These are phyloP conservation scores for Lagodon rhomboides DNA, from an alignment of 2,797 vertebrate genomes.

Conservation along the genomic window DNA sequence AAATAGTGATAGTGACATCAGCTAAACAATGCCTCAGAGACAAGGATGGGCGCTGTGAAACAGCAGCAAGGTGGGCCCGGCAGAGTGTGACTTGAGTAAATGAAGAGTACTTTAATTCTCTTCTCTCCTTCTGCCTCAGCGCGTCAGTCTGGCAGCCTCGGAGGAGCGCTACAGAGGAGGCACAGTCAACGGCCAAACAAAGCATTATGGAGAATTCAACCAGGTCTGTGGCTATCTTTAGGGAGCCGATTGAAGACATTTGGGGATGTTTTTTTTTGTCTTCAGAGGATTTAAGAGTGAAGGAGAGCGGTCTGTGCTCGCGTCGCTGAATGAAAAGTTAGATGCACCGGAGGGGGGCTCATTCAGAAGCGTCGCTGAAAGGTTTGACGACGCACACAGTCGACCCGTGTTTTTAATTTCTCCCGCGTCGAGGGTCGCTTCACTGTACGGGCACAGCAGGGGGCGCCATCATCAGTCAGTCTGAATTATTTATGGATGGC, in stretches of 20 bases:
- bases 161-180: neutral
- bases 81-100: constrained; percentile 66
- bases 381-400: constrained; percentile 29
- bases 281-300: constrained; percentile 27
- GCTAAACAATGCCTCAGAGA: constrained; percentile 46
- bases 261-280: constrained; percentile 15
- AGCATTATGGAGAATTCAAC: constrained; percentile 11
- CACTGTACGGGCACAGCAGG: neutral
- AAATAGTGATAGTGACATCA: constrained; percentile 35
- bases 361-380: constrained; percentile 23
- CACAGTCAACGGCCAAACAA: constrained; percentile 33
- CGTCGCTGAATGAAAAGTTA: constrained; percentile 39
- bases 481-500: constrained; percentile 1
- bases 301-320: constrained; percentile 36
- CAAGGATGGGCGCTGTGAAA: constrained; percentile 37
- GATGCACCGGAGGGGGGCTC: constrained; percentile 31
- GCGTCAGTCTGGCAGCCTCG: constrained; percentile 25
- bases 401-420: constrained; percentile 1
- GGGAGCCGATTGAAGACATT: constrained; percentile 51
- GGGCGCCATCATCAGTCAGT: too few relatives aligned
- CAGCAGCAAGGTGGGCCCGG: constrained; percentile 45
- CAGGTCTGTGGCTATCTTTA: constrained; percentile 18
- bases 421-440: neutral
- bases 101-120: constrained; percentile 70
- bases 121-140: constrained; percentile 24